These are phyloP conservation scores for Phylloscopus trochiloides DNA, from an alignment of 2,113 vertebrate species.

Conservation along the genomic window DNA sequence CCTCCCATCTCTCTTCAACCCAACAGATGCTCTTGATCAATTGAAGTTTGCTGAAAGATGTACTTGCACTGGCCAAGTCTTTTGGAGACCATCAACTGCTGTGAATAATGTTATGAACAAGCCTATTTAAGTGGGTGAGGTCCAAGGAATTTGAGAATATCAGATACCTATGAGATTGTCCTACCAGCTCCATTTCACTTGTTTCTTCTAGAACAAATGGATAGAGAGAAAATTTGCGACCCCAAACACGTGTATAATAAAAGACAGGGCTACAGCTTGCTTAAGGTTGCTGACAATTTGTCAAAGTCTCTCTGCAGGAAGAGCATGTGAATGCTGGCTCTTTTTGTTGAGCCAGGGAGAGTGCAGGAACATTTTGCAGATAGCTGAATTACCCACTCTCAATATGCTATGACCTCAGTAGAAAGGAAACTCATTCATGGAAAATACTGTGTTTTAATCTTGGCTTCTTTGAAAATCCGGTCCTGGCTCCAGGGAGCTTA, in stretches of 20 bases:
- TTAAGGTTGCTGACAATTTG: not conserved
- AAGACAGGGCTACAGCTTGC: not conserved
- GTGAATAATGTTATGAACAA: not conserved
- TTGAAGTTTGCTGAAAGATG: not conserved
- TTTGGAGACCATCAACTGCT: not conserved
- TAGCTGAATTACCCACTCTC: not conserved
- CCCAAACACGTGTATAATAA: not conserved
- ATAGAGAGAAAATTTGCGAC: not conserved
- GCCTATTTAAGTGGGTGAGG: not conserved
- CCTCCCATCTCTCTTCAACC: not conserved
- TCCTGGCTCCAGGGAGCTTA: not conserved
- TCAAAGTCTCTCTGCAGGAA: not conserved
- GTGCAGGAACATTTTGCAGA: not conserved
- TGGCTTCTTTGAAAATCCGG: conserved; percentile 23
- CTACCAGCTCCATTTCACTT: not conserved
- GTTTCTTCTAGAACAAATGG: not conserved
- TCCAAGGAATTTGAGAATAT: not conserved
- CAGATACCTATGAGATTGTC: not conserved
- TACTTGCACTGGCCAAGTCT: not conserved
- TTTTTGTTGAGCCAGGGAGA: not conserved
- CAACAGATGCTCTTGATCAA: not conserved
- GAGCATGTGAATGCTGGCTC: not conserved
- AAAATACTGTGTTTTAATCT: conserved; percentile 26
- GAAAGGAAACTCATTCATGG: conserved; percentile 35
- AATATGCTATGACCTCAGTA: not conserved